phyloP scores from a whole-genome alignment of 2,797 vertebrate species.

The Syngnathus acus region DNA sequence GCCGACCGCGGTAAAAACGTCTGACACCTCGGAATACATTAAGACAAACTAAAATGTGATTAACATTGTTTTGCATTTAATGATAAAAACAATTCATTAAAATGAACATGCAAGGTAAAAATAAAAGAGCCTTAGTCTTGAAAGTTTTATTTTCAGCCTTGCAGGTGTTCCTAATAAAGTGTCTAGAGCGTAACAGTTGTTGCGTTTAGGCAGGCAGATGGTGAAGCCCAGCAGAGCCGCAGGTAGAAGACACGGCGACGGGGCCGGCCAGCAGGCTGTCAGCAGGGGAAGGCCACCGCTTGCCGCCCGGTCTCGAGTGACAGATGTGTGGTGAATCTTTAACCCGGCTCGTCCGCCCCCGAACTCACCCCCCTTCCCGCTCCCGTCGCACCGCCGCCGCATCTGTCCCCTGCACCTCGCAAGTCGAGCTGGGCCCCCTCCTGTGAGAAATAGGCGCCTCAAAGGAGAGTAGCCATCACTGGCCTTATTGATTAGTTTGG shows the following conservation, averaged over 20 bases:
- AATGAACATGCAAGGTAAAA: too few species aligned
- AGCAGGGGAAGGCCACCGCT: conserved; percentile 48
- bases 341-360: conserved; percentile 58
- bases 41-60: too few species aligned
- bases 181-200: background rate
- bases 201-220: conserved; percentile 23
- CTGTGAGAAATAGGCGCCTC: conserved; percentile 46
- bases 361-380: background rate
- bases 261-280: conserved; percentile 40
- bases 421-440: conserved; percentile 30
- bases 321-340: conserved; percentile 80
- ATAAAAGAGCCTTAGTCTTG: too few species aligned
- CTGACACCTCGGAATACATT: too few species aligned
- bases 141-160: too few species aligned
- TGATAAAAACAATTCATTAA: too few species aligned
- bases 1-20: too few species aligned
- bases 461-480: conserved; percentile 58
- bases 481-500: conserved; percentile 72
- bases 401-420: conserved; percentile 12
- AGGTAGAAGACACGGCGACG: conserved; percentile 31
- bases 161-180: background rate
- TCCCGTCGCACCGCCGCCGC: background rate
- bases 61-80: too few species aligned
- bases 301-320: conserved; percentile 52
- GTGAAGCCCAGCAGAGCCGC: conserved; percentile 53